Conservation (phyloP, 1,140 invertebrate species). For the Latrodectus geometricus region DNA sequence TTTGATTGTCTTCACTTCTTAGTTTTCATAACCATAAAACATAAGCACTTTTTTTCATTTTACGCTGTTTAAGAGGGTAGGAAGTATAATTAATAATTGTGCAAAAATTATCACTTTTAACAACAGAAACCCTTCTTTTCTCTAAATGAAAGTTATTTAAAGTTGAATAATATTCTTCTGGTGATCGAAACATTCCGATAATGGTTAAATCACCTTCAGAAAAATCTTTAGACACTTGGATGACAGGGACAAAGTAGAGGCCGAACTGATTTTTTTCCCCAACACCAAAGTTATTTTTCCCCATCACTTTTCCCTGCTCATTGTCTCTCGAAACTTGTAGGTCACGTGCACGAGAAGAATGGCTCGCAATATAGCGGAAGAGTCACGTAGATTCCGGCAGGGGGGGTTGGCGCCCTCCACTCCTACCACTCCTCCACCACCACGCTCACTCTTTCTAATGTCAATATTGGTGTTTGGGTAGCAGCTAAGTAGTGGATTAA, state of each 20-base stretch:
- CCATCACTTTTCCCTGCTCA: conserved; percentile 3
- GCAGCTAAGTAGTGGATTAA: conserved; percentile 62
- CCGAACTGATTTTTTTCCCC: background rate
- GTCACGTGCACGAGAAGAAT: conserved; percentile 48
- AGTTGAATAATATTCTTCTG: background rate
- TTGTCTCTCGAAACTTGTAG: conserved; percentile 32
- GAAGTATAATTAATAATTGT: too few species aligned
- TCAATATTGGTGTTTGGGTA: conserved; percentile 62
- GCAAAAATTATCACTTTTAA: too few species aligned
- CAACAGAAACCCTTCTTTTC: too few species aligned
- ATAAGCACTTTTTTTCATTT: too few species aligned
- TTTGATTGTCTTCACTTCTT: too few species aligned
- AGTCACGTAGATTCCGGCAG: conserved; percentile 36
- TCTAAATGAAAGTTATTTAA: too few species aligned
- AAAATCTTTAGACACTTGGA: too few species aligned
- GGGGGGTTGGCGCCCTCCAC: background rate
- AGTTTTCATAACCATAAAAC: too few species aligned
- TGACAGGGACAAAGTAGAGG: too few species aligned
- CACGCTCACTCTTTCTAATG: conserved; percentile 23
- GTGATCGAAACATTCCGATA: conserved; percentile 6
- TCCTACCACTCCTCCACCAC: background rate
- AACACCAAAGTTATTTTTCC: background rate
- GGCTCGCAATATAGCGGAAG: conserved; percentile 38
- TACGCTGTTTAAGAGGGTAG: too few species aligned
- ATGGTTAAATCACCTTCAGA: background rate